A percentile compares a stretch with the other conserved stretches of the same genome.
phyloP scores from a whole-genome alignment of 2,113 vertebrate species.

The Scopus umbretta region DNA sequence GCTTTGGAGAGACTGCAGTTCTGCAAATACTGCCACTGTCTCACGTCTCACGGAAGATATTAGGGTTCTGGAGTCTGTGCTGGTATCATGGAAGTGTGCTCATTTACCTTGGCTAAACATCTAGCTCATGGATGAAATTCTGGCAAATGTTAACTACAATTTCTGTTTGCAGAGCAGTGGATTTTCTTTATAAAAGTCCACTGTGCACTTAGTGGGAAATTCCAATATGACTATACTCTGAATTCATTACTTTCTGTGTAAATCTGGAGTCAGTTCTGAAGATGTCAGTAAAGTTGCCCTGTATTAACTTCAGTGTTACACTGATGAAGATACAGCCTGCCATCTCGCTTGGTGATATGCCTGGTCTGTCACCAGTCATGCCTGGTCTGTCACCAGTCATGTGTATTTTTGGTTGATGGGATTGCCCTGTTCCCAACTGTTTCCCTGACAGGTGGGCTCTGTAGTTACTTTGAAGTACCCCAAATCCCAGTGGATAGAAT shows the following conservation, averaged over 20 bases:
- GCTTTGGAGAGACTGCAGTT: neutral
- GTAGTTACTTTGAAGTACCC: neutral
- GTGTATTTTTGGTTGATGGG: neutral
- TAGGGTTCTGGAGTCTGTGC: neutral
- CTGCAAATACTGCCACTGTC: neutral
- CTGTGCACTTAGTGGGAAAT: neutral
- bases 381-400: neutral
- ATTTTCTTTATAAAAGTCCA: neutral
- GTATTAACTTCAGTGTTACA: neutral
- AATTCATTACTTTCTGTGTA: neutral
- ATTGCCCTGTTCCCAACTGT: neutral
- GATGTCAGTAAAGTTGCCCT: neutral
- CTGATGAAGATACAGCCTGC: neutral
- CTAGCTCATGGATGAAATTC: neutral
- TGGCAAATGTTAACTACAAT: neutral
- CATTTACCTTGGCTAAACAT: neutral
- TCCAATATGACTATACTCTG: neutral
- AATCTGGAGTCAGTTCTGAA: neutral
- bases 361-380: neutral
- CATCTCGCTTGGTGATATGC: neutral
- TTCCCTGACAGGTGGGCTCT: neutral
- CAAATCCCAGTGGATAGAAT: slow-evolving; percentile 8
- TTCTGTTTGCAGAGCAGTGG: neutral
- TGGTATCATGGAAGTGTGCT: neutral
- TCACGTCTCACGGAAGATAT: neutral